These are phyloP conservation scores for Pandemis cinnamomeana DNA, from an alignment of 2,888 invertebrate genomes.

Conservation along the genomic window DNA sequence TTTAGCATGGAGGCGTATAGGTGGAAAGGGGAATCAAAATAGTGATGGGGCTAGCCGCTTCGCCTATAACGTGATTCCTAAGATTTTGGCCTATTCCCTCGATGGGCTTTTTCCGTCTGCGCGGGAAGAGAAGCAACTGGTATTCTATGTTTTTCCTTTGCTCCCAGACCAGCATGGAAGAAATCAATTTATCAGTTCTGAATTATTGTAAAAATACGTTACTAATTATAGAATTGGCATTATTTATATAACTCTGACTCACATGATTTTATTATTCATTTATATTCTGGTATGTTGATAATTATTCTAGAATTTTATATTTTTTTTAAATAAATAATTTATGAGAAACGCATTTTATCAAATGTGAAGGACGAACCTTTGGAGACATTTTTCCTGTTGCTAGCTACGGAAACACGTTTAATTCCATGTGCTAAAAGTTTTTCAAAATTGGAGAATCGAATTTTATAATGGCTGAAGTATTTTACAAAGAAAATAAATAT, in stretches of 20 bases:
- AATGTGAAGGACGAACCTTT: not conserved
- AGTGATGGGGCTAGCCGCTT: no score
- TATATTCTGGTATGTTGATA: not conserved
- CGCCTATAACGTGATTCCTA: no score
- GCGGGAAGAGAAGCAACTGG: no score
- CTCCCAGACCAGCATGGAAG: no score
- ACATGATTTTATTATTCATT: not conserved
- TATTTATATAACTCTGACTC: conserved; percentile 7
- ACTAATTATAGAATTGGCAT: not conserved
- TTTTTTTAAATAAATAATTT: not conserved
- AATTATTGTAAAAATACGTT: not conserved
- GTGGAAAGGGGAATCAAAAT: no score
- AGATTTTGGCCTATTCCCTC: no score
- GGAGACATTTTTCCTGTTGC: not conserved
- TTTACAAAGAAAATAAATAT: no score
- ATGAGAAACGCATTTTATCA: not conserved
- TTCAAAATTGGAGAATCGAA: not conserved
- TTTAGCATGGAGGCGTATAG: no score
- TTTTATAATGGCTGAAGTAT: not conserved
- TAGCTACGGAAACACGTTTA: not conserved
- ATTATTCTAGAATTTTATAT: not conserved
- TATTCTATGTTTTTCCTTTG: no score
- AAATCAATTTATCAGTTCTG: no score
- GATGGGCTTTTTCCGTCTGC: no score
- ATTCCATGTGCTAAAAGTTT: not conserved